Evolutionary conservation across 2,113 vertebrate species (phyloP).

Genomic region (Catagonus wagneri): DNA sequence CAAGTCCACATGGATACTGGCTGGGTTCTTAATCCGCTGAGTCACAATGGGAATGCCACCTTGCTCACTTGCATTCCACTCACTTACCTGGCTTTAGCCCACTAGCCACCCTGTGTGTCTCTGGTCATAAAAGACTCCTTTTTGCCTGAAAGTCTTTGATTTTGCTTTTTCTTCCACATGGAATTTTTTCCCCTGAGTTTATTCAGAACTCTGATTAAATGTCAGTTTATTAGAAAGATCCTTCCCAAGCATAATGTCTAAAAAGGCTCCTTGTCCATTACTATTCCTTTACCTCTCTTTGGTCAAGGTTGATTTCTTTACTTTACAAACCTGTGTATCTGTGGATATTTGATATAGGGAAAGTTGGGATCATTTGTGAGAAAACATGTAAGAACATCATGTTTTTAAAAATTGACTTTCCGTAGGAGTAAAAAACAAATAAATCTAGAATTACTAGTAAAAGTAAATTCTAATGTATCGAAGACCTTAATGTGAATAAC

Average conservation of each 20-base stretch:
- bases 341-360: not conserved
- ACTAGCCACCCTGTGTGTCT: not conserved
- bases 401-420: not conserved
- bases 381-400: not conserved
- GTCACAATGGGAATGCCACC: too few relatives aligned
- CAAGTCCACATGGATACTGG: too few relatives aligned
- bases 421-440: not conserved
- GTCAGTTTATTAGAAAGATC: not conserved
- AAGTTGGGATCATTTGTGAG: not conserved
- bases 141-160: not conserved
- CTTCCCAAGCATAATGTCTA: not conserved
- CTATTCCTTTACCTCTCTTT: not conserved
- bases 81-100: not conserved
- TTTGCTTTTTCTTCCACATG: not conserved
- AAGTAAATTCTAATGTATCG: not conserved
- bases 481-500: not conserved
- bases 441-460: not conserved
- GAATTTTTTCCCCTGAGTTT: not conserved
- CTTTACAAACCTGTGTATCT: not conserved
- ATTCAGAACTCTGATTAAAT: not conserved
- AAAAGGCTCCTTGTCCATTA: not conserved
- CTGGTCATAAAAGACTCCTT: not conserved
- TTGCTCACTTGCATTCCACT: not conserved
- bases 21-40: too few relatives aligned
- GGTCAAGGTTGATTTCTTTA: not conserved